Conservation (phyloP, 2,113 vertebrate genomes). For the Mus spicilegus region DNA sequence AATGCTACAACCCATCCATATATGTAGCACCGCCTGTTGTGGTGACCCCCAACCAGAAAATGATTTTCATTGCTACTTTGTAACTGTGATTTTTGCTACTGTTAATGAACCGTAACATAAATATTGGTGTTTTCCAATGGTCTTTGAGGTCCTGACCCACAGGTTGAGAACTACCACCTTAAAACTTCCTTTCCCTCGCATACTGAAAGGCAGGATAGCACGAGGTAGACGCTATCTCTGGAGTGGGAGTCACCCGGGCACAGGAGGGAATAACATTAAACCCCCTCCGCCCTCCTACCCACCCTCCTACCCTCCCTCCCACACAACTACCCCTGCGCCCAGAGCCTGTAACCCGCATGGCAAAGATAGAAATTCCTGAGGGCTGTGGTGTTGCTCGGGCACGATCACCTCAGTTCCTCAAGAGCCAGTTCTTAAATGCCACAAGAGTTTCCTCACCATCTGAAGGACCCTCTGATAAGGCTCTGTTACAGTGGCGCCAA, state of each 20-base stretch:
- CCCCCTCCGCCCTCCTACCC: not conserved
- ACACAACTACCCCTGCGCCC: not conserved
- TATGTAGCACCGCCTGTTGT: no score
- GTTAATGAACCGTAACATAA: not conserved
- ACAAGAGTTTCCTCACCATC: not conserved
- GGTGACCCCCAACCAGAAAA: not conserved
- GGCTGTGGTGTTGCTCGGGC: not conserved
- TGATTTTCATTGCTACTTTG: not conserved
- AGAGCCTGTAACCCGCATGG: not conserved
- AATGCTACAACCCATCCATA: not conserved
- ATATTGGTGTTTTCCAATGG: not conserved
- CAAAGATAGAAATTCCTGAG: not conserved
- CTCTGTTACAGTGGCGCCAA: not conserved
- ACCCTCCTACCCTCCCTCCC: not conserved
- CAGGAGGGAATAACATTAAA: rapidly evolving
- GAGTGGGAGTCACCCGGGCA: not conserved
- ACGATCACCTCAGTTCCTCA: not conserved
- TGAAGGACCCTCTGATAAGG: conserved; percentile 47
- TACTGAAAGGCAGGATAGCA: not conserved
- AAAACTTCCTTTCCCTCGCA: not conserved
- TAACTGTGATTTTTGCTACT: not conserved
- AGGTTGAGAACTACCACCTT: not conserved
- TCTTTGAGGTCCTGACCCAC: not conserved
- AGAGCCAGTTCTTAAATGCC: not conserved
- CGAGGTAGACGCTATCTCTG: rapidly evolving